Evolutionary conservation across 2,113 vertebrate species (phyloP), one percentile per base, ranked within the genome.

Genomic region (Galemys pyrenaicus): DNA sequence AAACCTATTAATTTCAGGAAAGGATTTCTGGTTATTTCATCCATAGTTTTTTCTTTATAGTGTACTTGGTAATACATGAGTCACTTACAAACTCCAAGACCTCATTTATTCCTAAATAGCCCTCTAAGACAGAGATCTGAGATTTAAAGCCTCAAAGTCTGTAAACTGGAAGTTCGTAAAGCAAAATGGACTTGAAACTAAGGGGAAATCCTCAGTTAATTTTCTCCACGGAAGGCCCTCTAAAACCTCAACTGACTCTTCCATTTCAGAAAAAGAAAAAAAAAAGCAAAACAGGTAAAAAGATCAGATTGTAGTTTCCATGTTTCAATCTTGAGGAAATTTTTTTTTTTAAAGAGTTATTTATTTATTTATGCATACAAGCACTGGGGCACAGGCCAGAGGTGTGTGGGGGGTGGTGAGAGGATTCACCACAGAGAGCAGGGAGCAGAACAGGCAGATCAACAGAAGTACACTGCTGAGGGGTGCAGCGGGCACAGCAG

Each of bases 261-360:
- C 26, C 32, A 75, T 67, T 35, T 28, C n/a, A 82, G 58, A 62
- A 11, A 13, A 46, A 28, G 4, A 68, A 82, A 73, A 41, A 19
- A 46, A 13, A 71, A 51, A 41, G 79, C 6, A 24, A 0, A 30
- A 79, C 77, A 56, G 20, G 91, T 95, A 92, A 97, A 97, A 96
- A 94, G 54, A 85, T 85, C 62, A 94, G 68, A 79, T 71, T 93
- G 39, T 37, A 90, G 80, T 96, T 97, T 95, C 84, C 79, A 96
- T 97, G 82, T 97, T 98, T 97, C 91, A 97, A 94, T 92, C 94
- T 11, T 49, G 2, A 49, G 46, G 46, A 49, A 49, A 49, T 49
- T 49, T 49, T 49, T 49, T n/a, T n/a, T n/a, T n/a, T n/a, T n/a
- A n/a, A n/a, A n/a, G n/a, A n/a, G n/a, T n/a, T n/a, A n/a, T n/a